These are phyloP conservation scores for Anguilla megastoma DNA, from an alignment of 2,797 vertebrate genomes.

Conservation along the genomic window DNA sequence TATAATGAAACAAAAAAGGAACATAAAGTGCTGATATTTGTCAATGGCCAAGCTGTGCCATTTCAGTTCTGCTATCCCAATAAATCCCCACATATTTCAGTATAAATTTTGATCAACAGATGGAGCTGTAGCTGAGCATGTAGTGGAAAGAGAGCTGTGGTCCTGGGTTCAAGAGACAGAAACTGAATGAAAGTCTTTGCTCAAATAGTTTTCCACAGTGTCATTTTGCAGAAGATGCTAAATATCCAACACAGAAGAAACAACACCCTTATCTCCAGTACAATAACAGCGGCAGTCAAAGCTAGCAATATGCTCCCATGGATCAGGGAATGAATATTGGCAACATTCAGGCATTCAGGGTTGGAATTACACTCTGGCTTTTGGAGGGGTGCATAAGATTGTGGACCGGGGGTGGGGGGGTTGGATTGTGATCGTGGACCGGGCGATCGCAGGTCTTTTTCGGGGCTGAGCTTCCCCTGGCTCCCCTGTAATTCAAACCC, in stretches of 20 bases:
- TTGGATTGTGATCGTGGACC: no score
- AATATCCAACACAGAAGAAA: neutral
- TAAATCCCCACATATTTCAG: neutral
- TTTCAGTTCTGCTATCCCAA: neutral
- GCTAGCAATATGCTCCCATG: neutral
- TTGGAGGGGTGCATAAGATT: no score
- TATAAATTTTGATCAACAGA: neutral
- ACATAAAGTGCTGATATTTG: neutral
- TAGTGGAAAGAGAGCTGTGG: neutral
- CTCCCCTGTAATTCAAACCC: no score
- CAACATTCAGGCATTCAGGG: neutral
- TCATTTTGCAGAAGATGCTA: neutral
- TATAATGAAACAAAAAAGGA: neutral
- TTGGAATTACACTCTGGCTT: neutral
- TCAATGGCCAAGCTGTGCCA: neutral
- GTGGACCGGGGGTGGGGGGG: no score
- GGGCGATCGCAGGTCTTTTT: neutral
- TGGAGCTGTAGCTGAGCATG: neutral
- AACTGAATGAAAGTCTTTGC: neutral
- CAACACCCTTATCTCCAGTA: neutral
- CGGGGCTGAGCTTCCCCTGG: neutral
- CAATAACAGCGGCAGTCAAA: neutral
- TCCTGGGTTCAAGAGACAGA: neutral
- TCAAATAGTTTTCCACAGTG: neutral
- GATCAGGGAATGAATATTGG: neutral